phyloP scores from a whole-genome alignment of 2,888 invertebrate species.

The Nomada goodeniana region DNA sequence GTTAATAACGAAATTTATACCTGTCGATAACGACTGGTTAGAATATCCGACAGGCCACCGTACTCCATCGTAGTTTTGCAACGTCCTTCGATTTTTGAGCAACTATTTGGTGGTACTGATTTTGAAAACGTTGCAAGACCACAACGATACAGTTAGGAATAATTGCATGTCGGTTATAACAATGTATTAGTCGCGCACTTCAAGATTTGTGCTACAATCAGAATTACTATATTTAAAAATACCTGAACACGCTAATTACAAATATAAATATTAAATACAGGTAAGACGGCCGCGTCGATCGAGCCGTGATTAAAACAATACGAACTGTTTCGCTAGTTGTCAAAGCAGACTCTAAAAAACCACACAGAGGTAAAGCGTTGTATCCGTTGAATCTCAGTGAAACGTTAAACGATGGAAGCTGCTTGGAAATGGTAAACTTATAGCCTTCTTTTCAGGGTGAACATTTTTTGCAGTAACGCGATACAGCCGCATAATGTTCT shows the following conservation, averaged over 20 bases:
- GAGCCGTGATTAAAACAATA: not conserved
- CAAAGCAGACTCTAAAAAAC: not conserved
- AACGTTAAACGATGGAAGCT: conserved; percentile 23
- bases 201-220: too few relatives aligned
- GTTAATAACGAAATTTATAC: conserved; percentile 50
- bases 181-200: too few relatives aligned
- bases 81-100: not conserved
- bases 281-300: too few relatives aligned
- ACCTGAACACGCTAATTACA: not conserved
- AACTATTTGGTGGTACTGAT: not conserved
- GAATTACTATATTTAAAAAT: too few relatives aligned
- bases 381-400: not conserved
- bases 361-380: not conserved
- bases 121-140: not conserved
- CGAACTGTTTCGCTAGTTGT: not conserved
- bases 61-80: not conserved
- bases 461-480: not conserved
- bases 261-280: too few relatives aligned
- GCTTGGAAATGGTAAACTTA: conserved; percentile 16
- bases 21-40: conserved; percentile 48
- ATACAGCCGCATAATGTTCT: not conserved
- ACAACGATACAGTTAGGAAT: too few relatives aligned
- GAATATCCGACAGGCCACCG: conserved; percentile 20
- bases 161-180: too few relatives aligned
- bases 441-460: not conserved